Percentiles rank a stretch among this genome's conserved stretches.
These are phyloP conservation scores for Nanorana parkeri DNA, from an alignment of 2,113 vertebrate species.

Conservation along the genomic window DNA sequence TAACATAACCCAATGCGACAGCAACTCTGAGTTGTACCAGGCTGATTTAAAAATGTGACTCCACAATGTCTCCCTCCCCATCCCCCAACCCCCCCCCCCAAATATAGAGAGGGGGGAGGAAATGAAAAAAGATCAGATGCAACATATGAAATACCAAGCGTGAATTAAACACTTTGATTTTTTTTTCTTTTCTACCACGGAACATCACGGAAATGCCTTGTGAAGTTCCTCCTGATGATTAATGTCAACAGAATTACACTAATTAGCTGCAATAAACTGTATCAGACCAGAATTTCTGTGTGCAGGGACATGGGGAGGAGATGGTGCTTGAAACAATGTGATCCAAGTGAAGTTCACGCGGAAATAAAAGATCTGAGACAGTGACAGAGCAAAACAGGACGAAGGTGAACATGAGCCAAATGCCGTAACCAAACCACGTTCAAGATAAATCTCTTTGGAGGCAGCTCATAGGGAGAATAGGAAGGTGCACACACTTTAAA, in stretches of 20 bases:
- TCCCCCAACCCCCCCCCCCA: conserved; percentile 1
- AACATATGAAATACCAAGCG: background rate
- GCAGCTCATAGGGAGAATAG: too few relatives aligned
- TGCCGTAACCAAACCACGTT: too few relatives aligned
- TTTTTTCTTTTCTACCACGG: background rate
- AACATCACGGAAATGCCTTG: background rate
- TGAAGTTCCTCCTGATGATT: background rate
- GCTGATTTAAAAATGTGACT: conserved; percentile 51
- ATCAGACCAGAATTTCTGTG: background rate
- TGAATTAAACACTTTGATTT: background rate
- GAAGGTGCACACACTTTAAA: too few relatives aligned
- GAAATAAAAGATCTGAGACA: background rate
- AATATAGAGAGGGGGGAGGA: background rate
- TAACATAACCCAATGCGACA: conserved; percentile 55
- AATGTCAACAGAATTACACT: conserved; percentile 10
- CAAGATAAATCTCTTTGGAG: too few relatives aligned
- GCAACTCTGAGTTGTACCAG: conserved; percentile 44
- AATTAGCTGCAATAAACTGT: conserved; percentile 1
- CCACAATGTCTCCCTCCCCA: conserved; percentile 43
- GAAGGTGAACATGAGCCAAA: too few relatives aligned
- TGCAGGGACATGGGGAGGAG: background rate
- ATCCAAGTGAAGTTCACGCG: background rate
- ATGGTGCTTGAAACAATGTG: background rate
- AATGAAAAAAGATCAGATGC: conserved; percentile 13
- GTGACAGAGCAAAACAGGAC: too few relatives aligned